These are phyloP conservation scores for Oenanthe melanoleuca DNA, from an alignment of 2,113 vertebrate species.

Conservation along the genomic window DNA sequence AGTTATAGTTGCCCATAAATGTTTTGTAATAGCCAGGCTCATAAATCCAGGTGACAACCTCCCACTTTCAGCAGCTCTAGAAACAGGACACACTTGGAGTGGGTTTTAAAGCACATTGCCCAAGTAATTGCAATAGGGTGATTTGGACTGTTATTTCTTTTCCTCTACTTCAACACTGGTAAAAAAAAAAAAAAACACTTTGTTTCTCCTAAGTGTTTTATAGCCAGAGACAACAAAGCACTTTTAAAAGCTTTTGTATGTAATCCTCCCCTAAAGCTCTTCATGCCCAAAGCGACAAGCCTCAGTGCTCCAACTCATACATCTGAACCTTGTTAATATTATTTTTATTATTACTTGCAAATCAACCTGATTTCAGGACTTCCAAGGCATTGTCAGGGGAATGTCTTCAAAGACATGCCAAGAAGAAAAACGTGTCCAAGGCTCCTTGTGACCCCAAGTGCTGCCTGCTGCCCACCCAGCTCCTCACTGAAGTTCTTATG, in stretches of 20 bases:
- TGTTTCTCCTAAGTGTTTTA: not conserved
- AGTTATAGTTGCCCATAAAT: conserved; percentile 35
- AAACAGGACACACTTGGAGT: not conserved
- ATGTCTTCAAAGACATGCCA: accelerated
- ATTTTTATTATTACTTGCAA: not conserved
- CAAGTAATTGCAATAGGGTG: not conserved
- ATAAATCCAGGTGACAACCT: conserved; percentile 43
- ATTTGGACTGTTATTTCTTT: not conserved
- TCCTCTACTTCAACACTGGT: not conserved
- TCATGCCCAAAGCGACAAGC: not conserved
- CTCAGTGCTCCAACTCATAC: not conserved
- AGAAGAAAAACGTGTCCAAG: accelerated
- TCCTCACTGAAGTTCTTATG: not conserved
- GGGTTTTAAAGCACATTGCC: not conserved
- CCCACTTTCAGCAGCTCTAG: not conserved
- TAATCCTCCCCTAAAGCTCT: not conserved
- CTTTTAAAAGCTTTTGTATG: not conserved
- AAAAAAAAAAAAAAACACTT: not conserved
- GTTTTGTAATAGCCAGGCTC: conserved; percentile 7
- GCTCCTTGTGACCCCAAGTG: not conserved
- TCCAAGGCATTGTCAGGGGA: not conserved
- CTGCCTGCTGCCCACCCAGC: not conserved
- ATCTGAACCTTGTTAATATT: not conserved
- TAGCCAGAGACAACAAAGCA: not conserved
- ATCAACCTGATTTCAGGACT: not conserved